Conservation (phyloP, 1,140 invertebrate genomes). For the Drosophila micromelanica region DNA sequence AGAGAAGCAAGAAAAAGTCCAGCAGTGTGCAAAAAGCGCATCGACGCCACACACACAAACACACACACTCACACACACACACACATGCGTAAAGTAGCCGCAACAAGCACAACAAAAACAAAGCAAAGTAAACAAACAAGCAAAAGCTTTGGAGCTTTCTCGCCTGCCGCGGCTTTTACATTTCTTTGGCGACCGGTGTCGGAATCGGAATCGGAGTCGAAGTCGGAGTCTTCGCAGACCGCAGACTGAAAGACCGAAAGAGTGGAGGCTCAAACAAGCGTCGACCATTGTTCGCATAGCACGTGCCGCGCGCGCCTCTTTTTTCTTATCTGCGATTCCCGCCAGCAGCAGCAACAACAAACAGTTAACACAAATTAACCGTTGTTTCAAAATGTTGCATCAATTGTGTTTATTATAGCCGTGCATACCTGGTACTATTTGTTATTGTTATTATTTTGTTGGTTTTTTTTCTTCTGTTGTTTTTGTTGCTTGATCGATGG, state of each 20-base stretch:
- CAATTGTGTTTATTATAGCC: slow-evolving; percentile 11
- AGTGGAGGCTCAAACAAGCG: slow-evolving; percentile 62
- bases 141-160: slow-evolving; percentile 43
- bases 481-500: slow-evolving; percentile 1
- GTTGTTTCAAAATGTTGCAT: slow-evolving; percentile 20
- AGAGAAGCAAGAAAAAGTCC: slow-evolving; percentile 44
- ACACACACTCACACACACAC: slow-evolving; percentile 35
- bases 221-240: slow-evolving; percentile 12
- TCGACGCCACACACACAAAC: slow-evolving; percentile 47
- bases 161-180: slow-evolving; percentile 55
- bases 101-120: slow-evolving; percentile 24
- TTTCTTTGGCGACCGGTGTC: slow-evolving; percentile 69
- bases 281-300: slow-evolving; percentile 75
- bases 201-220: slow-evolving; percentile 15
- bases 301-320: slow-evolving; percentile 55
- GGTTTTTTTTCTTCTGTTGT: slow-evolving; percentile 1
- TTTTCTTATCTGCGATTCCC: slow-evolving; percentile 8
- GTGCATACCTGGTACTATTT: slow-evolving; percentile 9
- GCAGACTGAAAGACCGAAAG: slow-evolving; percentile 13
- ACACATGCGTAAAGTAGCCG: slow-evolving; percentile 14
- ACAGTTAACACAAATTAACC: slow-evolving; percentile 11
- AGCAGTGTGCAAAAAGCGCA: slow-evolving; percentile 73
- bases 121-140: slow-evolving; percentile 29
- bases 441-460: slow-evolving; percentile 9
- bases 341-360: slow-evolving; percentile 4